A percentile compares a stretch with the other conserved stretches of the same genome.
Conservation (phyloP, 1,140 invertebrate species). For the Drosophila pruinosa region DNA sequence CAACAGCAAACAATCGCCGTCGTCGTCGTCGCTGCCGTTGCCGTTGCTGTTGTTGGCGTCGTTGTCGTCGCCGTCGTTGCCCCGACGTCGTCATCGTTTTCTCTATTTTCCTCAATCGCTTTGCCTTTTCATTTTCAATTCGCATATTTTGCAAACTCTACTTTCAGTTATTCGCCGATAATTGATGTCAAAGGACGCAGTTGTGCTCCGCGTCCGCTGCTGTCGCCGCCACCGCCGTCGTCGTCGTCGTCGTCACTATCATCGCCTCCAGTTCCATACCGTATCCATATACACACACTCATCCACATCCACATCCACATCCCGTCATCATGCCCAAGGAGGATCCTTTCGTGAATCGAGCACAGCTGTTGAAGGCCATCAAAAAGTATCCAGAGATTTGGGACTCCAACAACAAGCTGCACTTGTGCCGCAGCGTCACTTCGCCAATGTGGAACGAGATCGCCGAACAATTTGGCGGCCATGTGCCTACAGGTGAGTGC, state of each 20-base stretch:
- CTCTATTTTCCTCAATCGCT: constrained; percentile 83
- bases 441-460: constrained; percentile 82
- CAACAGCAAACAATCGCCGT: constrained; percentile 43
- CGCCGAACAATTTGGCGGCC: constrained; percentile 78
- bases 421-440: constrained; percentile 79
- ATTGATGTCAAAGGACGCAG: constrained; percentile 83
- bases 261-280: not conserved
- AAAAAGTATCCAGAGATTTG: constrained; percentile 81
- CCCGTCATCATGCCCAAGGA: constrained; percentile 66
- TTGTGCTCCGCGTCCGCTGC: constrained; percentile 69
- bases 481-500: constrained; percentile 79
- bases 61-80: constrained; percentile 53
- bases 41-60: constrained; percentile 14
- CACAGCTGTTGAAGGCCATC: constrained; percentile 77
- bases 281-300: not conserved
- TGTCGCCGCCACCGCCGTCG: constrained; percentile 17
- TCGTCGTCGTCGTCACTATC: not conserved
- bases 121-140: constrained; percentile 82
- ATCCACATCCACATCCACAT: constrained; percentile 1
- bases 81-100: constrained; percentile 69
- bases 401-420: constrained; percentile 80
- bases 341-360: constrained; percentile 80
- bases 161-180: constrained; percentile 83
- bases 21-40: constrained; percentile 19
- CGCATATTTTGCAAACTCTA: constrained; percentile 83